phyloP scores from a whole-genome alignment of 2,113 vertebrate genomes.

The Ammodytes dubius region DNA sequence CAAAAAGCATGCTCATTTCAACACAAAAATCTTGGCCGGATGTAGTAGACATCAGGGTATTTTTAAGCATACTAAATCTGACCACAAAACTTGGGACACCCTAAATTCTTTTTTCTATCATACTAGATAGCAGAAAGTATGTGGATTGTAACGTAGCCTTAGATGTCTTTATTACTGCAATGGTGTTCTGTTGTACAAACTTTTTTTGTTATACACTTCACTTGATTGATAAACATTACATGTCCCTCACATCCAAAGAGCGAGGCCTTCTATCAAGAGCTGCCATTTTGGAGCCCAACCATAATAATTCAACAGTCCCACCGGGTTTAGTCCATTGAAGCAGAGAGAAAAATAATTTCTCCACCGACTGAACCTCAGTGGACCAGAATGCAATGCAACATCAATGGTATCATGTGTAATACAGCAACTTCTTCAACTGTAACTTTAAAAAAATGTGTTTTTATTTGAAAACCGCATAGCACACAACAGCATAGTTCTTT shows the following conservation, averaged over 20 bases:
- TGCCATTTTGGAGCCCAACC: constrained; percentile 1
- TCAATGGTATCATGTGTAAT: neutral
- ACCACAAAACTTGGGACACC: too few relatives aligned
- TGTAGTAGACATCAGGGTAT: too few relatives aligned
- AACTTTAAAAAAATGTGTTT: constrained; percentile 7
- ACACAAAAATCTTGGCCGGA: too few relatives aligned
- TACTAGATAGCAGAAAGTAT: too few relatives aligned
- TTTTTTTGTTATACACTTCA: neutral
- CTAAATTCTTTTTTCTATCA: too few relatives aligned
- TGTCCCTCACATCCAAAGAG: neutral
- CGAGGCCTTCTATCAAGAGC: neutral
- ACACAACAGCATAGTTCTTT: neutral
- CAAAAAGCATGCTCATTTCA: too few relatives aligned
- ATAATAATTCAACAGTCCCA: neutral
- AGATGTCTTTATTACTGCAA: too few relatives aligned
- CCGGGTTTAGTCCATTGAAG: constrained; percentile 6
- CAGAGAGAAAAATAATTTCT: constrained; percentile 8
- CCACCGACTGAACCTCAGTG: neutral
- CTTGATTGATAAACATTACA: neutral
- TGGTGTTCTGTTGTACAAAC: neutral
- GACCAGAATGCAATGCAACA: neutral
- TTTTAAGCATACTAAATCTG: too few relatives aligned
- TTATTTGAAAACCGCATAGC: constrained; percentile 39
- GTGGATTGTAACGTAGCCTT: too few relatives aligned
- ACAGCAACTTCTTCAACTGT: neutral